These are phyloP conservation scores for Cosmopolites sordidus DNA, from an alignment of 2,888 invertebrate genomes.

Conservation along the genomic window DNA sequence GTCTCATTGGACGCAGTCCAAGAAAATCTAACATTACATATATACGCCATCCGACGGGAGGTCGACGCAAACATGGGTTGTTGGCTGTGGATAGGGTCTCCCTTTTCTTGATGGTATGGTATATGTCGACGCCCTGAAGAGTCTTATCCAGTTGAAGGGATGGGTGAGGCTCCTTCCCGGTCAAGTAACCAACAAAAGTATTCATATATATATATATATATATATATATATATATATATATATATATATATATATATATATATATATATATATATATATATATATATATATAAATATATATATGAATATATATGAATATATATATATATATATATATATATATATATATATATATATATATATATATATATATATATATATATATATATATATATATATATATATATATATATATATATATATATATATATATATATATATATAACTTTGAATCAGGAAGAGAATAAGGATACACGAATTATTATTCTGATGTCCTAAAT, in stretches of 20 bases:
- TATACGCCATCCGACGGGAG: no score
- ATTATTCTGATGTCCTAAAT: no score
- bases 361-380: slow-evolving; percentile 5
- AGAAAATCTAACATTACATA: no score
- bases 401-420: slow-evolving; percentile 4
- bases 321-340: slow-evolving; percentile 6
- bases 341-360: slow-evolving; percentile 3
- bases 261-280: slow-evolving; percentile 6
- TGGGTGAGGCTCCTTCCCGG: no score
- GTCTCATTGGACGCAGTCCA: no score
- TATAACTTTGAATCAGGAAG: background rate
- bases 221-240: slow-evolving; percentile 5
- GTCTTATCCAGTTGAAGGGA: no score
- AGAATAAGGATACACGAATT: no score
- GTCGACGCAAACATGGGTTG: no score
- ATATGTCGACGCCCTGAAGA: no score
- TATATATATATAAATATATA: slow-evolving; percentile 5
- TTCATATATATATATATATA: background rate
- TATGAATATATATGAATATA: slow-evolving; percentile 2
- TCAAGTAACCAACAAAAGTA: no score
- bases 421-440: slow-evolving; percentile 5
- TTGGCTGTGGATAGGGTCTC: no score
- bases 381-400: slow-evolving; percentile 6
- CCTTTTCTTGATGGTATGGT: no score
- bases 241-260: slow-evolving; percentile 5